Evolutionary conservation across 2,888 invertebrate genomes (phyloP).

Genomic region (Anaspis maculata): DNA sequence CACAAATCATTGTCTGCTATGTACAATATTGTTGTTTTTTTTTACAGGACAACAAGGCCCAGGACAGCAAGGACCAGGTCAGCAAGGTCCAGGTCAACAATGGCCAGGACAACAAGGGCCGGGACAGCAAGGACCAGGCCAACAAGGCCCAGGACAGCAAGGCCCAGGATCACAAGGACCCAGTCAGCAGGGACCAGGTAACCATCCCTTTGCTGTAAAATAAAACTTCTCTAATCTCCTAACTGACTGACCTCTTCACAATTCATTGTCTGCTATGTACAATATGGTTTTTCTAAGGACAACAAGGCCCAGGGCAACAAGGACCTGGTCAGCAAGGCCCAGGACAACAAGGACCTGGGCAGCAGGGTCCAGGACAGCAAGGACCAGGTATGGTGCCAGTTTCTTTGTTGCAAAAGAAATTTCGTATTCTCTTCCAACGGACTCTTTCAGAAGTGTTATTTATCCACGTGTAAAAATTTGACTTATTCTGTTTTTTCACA

Average conservation of each 20-base stretch:
- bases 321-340: slow-evolving; percentile 5
- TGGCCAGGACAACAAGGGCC: slow-evolving; percentile 10
- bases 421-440: too few species aligned
- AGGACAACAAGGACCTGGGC: slow-evolving; percentile 8
- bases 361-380: slow-evolving; percentile 9
- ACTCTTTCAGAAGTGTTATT: too few species aligned
- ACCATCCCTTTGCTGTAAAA: slow-evolving; percentile 4
- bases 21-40: too few species aligned
- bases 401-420: too few species aligned
- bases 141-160: slow-evolving; percentile 9
- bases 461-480: too few species aligned
- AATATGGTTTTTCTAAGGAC: too few species aligned
- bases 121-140: slow-evolving; percentile 12
- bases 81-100: slow-evolving; percentile 3
- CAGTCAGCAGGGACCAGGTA: slow-evolving; percentile 7
- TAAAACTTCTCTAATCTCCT: too few species aligned
- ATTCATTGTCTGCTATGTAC: too few species aligned
- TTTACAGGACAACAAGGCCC: slow-evolving; percentile 9
- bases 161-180: slow-evolving; percentile 1
- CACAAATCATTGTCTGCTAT: neutral
- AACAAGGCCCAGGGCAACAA: slow-evolving; percentile 1
- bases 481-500: too few species aligned
- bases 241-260: too few species aligned
- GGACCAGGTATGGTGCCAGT: too few species aligned
- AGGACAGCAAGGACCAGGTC: slow-evolving; percentile 10